Percentiles rank a stretch among this genome's conserved stretches.
Conservation (phyloP, 2,797 vertebrate species). For the Tenualosa ilisha region DNA sequence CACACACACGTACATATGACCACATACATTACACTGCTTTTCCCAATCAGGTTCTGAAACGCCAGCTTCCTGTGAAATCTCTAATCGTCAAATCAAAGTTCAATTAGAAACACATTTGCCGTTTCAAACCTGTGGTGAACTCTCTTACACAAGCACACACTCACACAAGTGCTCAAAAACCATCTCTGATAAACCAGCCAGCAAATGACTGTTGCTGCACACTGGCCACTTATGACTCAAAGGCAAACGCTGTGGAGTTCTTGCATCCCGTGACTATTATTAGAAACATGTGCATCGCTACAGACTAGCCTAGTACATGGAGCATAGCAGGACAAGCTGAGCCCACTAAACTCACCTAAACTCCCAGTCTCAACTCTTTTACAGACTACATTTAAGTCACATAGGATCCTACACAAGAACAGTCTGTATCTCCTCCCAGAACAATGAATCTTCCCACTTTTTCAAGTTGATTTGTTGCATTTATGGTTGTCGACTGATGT, state of each 20-base stretch:
- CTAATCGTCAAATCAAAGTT: not conserved
- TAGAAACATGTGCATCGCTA: not conserved
- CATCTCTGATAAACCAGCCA: slow-evolving; percentile 20
- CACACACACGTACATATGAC: not conserved
- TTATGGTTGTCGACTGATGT: not conserved
- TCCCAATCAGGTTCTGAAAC: not conserved
- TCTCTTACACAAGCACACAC: not conserved
- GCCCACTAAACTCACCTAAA: not conserved
- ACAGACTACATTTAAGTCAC: not conserved
- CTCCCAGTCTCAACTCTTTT: not conserved
- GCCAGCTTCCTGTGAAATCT: not conserved
- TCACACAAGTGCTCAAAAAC: not conserved
- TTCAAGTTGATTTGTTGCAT: too few relatives aligned
- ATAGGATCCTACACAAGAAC: not conserved
- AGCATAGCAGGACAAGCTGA: not conserved
- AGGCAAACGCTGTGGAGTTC: not conserved
- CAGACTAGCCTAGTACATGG: not conserved
- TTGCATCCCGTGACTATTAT: not conserved
- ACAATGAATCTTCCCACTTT: not conserved
- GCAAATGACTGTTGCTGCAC: not conserved
- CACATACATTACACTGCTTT: not conserved
- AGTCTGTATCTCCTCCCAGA: not conserved
- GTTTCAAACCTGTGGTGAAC: not conserved
- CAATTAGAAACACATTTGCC: slow-evolving; percentile 11
- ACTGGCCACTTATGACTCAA: not conserved